Evolutionary conservation across 2,888 invertebrate genomes (phyloP).

Genomic region (Pachycephus smyrnensis): DNA sequence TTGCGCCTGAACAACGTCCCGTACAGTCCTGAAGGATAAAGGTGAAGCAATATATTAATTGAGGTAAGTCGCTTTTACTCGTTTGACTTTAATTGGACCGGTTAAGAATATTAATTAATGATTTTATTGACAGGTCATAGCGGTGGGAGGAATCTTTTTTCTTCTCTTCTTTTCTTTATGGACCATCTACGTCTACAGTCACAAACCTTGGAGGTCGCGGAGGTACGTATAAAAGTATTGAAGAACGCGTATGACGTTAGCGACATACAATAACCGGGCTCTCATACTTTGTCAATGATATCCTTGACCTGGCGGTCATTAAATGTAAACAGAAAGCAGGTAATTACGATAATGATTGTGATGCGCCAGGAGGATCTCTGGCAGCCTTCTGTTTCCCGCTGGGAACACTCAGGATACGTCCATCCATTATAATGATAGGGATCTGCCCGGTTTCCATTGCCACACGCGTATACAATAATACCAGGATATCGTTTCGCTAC

Average conservation of each 20-base stretch:
- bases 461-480: background rate
- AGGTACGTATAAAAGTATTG: background rate
- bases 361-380: background rate
- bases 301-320: constrained; percentile 31
- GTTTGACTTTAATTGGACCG: background rate
- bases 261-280: background rate
- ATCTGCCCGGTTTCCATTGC: constrained; percentile 18
- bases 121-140: background rate
- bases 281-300: constrained; percentile 6
- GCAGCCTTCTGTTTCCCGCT: background rate
- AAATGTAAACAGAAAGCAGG: constrained; percentile 15
- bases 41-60: background rate
- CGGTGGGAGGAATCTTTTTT: background rate
- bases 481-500: background rate
- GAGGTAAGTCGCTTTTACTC: background rate
- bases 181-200: background rate
- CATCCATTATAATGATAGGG: constrained; percentile 32
- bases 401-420: constrained; percentile 28
- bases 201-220: background rate
- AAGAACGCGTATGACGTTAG: background rate
- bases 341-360: constrained; percentile 24
- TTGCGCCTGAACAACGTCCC: constrained; percentile 88
- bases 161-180: background rate
- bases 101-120: background rate
- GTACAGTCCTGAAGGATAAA: constrained; percentile 77